Percentiles rank a stretch among this genome's conserved stretches.
Evolutionary conservation across 2,113 vertebrate genomes (phyloP).

Genomic region (Lontra canadensis): DNA sequence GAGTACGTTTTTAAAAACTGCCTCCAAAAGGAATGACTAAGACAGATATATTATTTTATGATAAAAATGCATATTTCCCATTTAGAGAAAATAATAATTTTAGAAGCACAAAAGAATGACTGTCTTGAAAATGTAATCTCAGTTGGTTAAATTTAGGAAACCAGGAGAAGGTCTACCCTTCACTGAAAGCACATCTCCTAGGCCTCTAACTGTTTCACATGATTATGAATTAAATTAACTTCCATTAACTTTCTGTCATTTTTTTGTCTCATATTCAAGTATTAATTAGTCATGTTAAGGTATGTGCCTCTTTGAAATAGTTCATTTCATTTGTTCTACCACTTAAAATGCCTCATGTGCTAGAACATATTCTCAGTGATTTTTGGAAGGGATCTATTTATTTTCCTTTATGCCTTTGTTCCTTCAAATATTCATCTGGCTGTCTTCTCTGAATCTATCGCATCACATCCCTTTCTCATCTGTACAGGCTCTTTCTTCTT

Average conservation of each 20-base stretch:
- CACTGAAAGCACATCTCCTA: neutral
- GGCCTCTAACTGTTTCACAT: neutral
- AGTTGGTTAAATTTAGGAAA: constrained; percentile 7
- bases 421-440: neutral
- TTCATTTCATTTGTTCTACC: neutral
- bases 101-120: neutral
- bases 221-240: neutral
- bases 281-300: neutral
- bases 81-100: constrained; percentile 10
- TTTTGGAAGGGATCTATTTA: neutral
- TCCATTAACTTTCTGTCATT: neutral
- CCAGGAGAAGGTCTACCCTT: neutral
- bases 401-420: neutral
- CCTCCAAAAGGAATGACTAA: neutral
- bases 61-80: neutral
- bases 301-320: neutral
- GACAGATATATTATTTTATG: neutral
- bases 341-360: neutral
- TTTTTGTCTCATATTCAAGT: neutral
- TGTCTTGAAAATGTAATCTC: constrained; percentile 34
- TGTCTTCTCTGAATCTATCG: neutral
- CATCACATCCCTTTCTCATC: neutral
- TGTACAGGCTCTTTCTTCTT: neutral
- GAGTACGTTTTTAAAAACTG: neutral
- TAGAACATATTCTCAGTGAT: neutral